These are phyloP conservation scores for Hedychridium roseum DNA, from an alignment of 2,888 invertebrate genomes.

Conservation along the genomic window DNA sequence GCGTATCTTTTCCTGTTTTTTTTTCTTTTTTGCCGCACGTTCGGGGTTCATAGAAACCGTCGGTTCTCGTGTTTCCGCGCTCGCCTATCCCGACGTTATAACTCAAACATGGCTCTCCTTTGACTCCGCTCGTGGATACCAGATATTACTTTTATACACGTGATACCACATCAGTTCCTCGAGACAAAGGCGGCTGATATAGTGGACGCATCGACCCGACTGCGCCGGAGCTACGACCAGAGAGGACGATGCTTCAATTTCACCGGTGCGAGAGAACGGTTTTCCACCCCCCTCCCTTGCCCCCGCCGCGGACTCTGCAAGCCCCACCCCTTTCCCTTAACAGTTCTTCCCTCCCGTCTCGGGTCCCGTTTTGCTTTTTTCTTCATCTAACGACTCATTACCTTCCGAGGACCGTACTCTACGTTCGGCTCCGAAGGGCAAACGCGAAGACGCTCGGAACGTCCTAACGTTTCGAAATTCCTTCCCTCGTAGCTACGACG, in stretches of 20 bases:
- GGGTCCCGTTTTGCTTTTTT: background rate
- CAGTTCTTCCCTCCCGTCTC: background rate
- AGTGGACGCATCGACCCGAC: conserved; percentile 15
- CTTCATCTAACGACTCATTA: conserved; percentile 19
- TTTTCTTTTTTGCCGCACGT: too few species aligned
- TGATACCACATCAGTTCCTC: conserved; percentile 37
- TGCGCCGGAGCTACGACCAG: conserved; percentile 10
- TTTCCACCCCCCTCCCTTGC: conserved; percentile 20
- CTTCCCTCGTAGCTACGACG: too few species aligned
- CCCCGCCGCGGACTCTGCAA: too few species aligned
- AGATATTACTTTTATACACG: conserved; percentile 43
- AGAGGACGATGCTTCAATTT: conserved; percentile 29
- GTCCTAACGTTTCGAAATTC: too few species aligned
- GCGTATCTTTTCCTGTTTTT: too few species aligned
- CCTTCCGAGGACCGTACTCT: conserved; percentile 5
- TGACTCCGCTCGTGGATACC: conserved; percentile 32
- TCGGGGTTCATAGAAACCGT: too few species aligned
- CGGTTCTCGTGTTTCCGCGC: too few species aligned
- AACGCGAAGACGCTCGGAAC: too few species aligned
- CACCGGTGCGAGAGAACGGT: conserved; percentile 21
- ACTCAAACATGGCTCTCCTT: conserved; percentile 42
- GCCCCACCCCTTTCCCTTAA: too few species aligned
- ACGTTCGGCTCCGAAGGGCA: too few species aligned
- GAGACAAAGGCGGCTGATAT: conserved; percentile 32
- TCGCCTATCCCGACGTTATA: conserved; percentile 29